A percentile compares a stretch with the other conserved stretches of the same genome.
Evolutionary conservation across 2,797 vertebrate species (phyloP).

Genomic region (Ctenochaetus hawaiiensis): DNA sequence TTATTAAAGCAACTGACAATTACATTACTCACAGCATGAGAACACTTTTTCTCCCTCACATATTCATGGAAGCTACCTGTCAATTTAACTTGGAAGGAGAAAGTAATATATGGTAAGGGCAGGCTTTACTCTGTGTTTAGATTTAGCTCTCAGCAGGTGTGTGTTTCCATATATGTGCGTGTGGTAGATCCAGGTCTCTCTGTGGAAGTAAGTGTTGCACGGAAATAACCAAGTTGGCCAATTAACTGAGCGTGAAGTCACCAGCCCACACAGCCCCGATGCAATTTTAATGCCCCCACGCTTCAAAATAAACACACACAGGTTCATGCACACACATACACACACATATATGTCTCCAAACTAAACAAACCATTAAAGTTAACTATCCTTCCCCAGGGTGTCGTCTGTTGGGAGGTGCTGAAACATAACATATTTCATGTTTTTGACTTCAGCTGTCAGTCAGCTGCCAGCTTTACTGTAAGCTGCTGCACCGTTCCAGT

Average conservation of each 20-base stretch:
- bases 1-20: conserved; percentile 20
- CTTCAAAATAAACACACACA: conserved; percentile 60
- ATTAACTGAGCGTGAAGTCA: conserved; percentile 70
- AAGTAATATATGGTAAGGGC: conserved; percentile 31
- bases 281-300: conserved; percentile 45
- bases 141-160: conserved; percentile 34
- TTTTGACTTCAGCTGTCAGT: conserved; percentile 72
- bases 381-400: conserved; percentile 69
- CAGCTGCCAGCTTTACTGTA: conserved; percentile 58
- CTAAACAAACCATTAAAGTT: conserved; percentile 81
- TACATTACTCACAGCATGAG: background rate
- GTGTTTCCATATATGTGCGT: conserved; percentile 24
- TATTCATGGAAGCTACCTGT: conserved; percentile 7
- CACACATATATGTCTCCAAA: conserved; percentile 61
- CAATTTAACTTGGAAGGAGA: conserved; percentile 11
- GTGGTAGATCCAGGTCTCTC: conserved; percentile 35
- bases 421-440: conserved; percentile 72
- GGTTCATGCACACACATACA: background rate
- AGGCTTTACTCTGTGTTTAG: conserved; percentile 33
- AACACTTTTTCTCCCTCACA: background rate
- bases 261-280: conserved; percentile 52
- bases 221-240: conserved; percentile 62
- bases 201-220: conserved; percentile 49
- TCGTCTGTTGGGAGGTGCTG: conserved; percentile 62
- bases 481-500: conserved; percentile 43